A percentile compares a stretch with the other conserved stretches of the same genome.
These are phyloP conservation scores for Onychostoma macrolepis DNA, from an alignment of 2,113 vertebrate genomes.

Conservation along the genomic window DNA sequence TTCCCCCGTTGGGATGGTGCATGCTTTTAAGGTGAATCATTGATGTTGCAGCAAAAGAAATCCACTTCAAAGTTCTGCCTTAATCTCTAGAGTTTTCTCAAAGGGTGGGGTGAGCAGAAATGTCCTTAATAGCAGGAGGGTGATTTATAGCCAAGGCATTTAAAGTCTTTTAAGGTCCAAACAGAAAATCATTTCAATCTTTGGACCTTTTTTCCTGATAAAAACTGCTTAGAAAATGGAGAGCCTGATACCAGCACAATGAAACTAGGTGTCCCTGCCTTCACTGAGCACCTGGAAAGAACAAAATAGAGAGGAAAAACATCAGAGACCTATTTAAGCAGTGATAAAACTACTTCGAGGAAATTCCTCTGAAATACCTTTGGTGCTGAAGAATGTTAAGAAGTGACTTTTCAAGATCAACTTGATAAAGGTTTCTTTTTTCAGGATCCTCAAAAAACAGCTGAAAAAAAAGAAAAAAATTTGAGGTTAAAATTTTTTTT, in stretches of 20 bases:
- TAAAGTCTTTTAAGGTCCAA: conserved; percentile 18
- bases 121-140: neutral
- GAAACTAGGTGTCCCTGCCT: conserved; percentile 85
- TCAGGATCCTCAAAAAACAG: conserved; percentile 90
- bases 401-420: conserved; percentile 76
- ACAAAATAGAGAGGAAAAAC: conserved; percentile 7
- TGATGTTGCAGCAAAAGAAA: neutral
- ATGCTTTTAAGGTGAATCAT: neutral
- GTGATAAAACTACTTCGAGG: neutral
- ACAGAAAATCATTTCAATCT: conserved; percentile 58
- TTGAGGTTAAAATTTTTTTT: neutral
- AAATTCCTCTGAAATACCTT: conserved; percentile 76
- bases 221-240: conserved; percentile 80
- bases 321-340: neutral
- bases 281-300: conserved; percentile 84
- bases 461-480: conserved; percentile 65
- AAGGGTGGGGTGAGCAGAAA: neutral
- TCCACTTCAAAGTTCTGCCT: neutral
- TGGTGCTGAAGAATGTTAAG: conserved; percentile 81
- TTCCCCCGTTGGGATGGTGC: neutral
- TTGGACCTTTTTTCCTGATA: conserved; percentile 79
- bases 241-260: conserved; percentile 81
- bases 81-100: neutral
- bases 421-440: conserved; percentile 76
- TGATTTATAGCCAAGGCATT: neutral